Evolutionary conservation across 2,888 invertebrate species (phyloP).

Genomic region (Melipona bicolor): DNA sequence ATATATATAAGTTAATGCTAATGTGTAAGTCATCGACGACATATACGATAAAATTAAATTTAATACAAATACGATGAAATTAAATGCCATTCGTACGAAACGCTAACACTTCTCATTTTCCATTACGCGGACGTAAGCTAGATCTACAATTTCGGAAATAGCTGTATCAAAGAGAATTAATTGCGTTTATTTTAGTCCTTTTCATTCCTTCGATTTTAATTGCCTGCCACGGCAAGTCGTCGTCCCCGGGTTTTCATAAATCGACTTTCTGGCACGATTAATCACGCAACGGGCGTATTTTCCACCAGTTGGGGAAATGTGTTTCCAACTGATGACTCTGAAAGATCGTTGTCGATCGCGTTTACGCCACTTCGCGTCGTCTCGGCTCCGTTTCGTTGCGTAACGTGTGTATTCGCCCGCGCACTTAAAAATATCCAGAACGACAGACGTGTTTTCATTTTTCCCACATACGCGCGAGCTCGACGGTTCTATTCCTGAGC

Average conservation of each 20-base stretch:
- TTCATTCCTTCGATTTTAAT: neutral
- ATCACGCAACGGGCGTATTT: constrained; percentile 21
- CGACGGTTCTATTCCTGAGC: neutral
- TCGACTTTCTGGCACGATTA: constrained; percentile 9
- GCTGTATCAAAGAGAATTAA: neutral
- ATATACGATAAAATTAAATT: too few species aligned
- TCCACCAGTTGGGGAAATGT: constrained; percentile 21
- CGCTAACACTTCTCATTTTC: neutral
- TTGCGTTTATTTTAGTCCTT: neutral
- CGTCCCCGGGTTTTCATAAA: neutral
- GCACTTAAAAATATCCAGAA: constrained; percentile 18
- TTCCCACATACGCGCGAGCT: neutral
- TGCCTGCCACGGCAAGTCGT: neutral
- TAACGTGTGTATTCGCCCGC: neutral
- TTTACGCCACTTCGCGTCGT: constrained; percentile 26
- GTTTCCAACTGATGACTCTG: constrained; percentile 4
- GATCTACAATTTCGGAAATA: neutral
- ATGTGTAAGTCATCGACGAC: too few species aligned
- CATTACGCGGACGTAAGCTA: neutral
- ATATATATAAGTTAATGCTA: too few species aligned
- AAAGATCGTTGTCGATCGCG: constrained; percentile 23
- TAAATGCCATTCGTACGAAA: neutral
- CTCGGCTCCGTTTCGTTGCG: constrained; percentile 1
- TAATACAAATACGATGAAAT: too few species aligned
- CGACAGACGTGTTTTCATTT: neutral